Evolutionary conservation across 2,113 vertebrate species (phyloP), one percentile per base, ranked within the genome.

Genomic region (Physeter macrocephalus): DNA sequence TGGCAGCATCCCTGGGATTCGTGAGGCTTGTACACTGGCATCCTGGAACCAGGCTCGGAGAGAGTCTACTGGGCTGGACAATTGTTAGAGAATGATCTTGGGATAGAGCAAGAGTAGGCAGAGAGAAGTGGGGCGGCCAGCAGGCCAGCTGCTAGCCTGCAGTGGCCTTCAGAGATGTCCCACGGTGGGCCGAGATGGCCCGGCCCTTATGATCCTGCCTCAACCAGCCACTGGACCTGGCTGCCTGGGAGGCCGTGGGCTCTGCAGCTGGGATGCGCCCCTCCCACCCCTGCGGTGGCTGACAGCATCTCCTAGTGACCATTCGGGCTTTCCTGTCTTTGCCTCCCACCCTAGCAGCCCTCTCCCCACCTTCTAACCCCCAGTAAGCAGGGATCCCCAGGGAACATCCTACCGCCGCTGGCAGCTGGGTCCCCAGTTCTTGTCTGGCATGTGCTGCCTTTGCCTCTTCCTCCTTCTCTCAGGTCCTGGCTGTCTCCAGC

Each of bases 121-220:
- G 31, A 27, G 23, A 57, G 67, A 12, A 52, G 7, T 12, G 8
- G n/a, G 36, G 29, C 23, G n/a, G 61, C 25, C 10, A 10, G 6
- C 2, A 36, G 15, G 52, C 9, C 8, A 20, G 1, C 23, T 23
- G 0, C 59, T 43, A 72, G 34, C 41, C 36, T 27, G 29, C 6
- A 5, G 39, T 18, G 61, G 67, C 18, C 7, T 49, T 41, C 23
- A 31, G 64, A 9, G 18, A 29, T 5, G 2, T 67, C 17, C 64
- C 21, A 0, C 0, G 0, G 29, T 5, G 43, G 20, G 29, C 20
- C 0, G 8, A 59, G 27, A 4, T 21, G 57, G 23, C 41, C 59
- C 18, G 54, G 57, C n/a, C 62, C 10, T 83, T 1, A 5, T 34
- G 27, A 2, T 41, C 43, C 11, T 36, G 29, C 43, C 39, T 92